Evolutionary conservation across 2,113 vertebrate genomes (phyloP).

Genomic region (Cebidichthys violaceus): DNA sequence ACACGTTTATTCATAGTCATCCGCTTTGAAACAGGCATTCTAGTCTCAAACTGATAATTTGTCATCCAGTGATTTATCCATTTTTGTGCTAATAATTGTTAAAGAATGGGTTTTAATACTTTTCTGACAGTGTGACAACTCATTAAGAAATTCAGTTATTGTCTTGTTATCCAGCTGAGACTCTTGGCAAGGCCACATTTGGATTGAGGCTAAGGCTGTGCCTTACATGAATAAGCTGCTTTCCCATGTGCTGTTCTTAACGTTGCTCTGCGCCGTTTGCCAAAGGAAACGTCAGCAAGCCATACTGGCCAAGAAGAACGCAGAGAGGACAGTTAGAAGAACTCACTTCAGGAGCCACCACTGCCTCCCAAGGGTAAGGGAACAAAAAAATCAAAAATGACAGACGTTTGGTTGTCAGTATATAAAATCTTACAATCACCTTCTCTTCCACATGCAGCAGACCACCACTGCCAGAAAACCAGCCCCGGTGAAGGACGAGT

Average conservation of each 20-base stretch:
- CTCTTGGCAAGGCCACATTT: conserved; percentile 27
- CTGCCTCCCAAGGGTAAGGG: conserved; percentile 79
- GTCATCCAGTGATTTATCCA: background rate
- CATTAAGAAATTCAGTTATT: background rate
- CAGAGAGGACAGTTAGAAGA: conserved; percentile 73
- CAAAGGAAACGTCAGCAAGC: conserved; percentile 81
- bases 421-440: background rate
- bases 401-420: background rate
- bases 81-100: background rate
- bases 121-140: background rate
- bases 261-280: conserved; percentile 41
- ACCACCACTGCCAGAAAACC: conserved; percentile 46
- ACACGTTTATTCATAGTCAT: background rate
- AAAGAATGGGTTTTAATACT: background rate
- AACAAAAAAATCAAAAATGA: background rate
- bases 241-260: conserved; percentile 41
- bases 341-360: conserved; percentile 84
- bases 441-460: conserved; percentile 33
- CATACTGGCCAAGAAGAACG: conserved; percentile 80
- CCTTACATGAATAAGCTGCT: conserved; percentile 63
- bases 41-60: background rate
- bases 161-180: conserved; percentile 12
- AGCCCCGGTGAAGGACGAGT: conserved; percentile 61
- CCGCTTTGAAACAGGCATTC: background rate
- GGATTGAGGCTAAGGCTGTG: conserved; percentile 55